A percentile compares a stretch with the other conserved stretches of the same genome.
phyloP scores from a whole-genome alignment of 1,140 invertebrate genomes.

The Bombyx mandarina region DNA sequence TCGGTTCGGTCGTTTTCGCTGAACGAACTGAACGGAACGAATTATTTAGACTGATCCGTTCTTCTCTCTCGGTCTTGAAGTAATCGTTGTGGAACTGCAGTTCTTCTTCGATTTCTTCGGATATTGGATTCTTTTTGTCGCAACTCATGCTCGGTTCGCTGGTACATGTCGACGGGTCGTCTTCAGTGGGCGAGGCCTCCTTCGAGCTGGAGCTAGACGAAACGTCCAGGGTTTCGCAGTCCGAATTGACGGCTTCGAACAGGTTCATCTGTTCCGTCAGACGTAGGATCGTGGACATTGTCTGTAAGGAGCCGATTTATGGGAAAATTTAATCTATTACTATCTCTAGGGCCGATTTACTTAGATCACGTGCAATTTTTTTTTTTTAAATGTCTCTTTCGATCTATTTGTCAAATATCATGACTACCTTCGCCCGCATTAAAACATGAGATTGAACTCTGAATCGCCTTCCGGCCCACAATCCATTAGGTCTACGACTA shows the following conservation, averaged over 20 bases:
- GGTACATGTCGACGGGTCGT: conserved; percentile 32
- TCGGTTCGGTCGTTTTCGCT: conserved; percentile 29
- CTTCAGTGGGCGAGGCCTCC: conserved; percentile 44
- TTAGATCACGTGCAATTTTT: too few relatives aligned
- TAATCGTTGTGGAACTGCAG: conserved; percentile 54
- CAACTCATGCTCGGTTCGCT: conserved; percentile 35
- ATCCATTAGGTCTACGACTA: too few relatives aligned
- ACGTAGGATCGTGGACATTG: conserved; percentile 80
- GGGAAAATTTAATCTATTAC: too few relatives aligned
- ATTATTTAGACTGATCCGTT: conserved; percentile 37
- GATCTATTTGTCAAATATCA: too few relatives aligned
- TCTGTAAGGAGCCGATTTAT: conserved; percentile 30
- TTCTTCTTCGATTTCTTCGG: conserved; percentile 24
- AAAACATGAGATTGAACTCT: too few relatives aligned
- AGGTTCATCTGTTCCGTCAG: conserved; percentile 82
- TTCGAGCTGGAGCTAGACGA: conserved; percentile 68
- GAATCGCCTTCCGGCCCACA: too few relatives aligned
- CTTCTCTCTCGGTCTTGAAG: conserved; percentile 42
- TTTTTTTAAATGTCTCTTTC: too few relatives aligned
- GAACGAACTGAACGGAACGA: conserved; percentile 49
- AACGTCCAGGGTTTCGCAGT: conserved; percentile 78
- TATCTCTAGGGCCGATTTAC: too few relatives aligned
- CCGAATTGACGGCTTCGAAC: conserved; percentile 77
- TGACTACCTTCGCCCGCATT: too few relatives aligned
- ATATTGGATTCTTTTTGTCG: conserved; percentile 11